Base-by-base conservation (phyloP, 2,113 vertebrate genomes). In the Chascanopsetta lugubris region DNA sequence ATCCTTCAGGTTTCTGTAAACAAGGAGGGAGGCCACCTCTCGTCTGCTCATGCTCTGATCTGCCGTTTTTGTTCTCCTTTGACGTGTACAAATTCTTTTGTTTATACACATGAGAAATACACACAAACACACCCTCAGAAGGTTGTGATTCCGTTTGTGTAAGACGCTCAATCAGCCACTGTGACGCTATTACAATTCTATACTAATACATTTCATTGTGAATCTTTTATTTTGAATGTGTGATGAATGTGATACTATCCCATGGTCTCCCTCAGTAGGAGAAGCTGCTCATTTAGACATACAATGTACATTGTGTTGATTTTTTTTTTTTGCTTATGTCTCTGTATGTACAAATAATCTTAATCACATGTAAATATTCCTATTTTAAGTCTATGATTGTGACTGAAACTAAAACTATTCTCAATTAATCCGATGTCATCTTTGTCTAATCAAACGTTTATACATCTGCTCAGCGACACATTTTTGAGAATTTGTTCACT, bases 311-410 rank as follows among this genome's bases (percentile, higher is more conserved):
- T 65, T 75, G 66, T 80, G 66, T 66, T 67, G 48, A 38, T 38
- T 6, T 38, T 15, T 38, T 38, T 38, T 5, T 18, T 56, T n/a
- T 42, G 25, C 10, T 42, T 48, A 34, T 82, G 67, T 83, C 42
- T 82, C 53, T 83, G 57, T 77, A 27, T 77, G 47, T 84, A 56
- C 43, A 72, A 69, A 63, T 36, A 38, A 58, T 47, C 66, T 68
- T 15, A 46, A 49, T 63, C 68, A 57, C 30, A 62, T 69, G 65
- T 25, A 69, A 13, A 11, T 15, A 5, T 38, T 38, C 69, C 60
- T 75, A 59, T 66, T 67, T 61, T 17, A 72, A 70, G 32, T 51
- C 34, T 13, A 56, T 60, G 25, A 67, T 59, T 26, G 46, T 51
- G 49, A 69, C 54, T 76, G 61, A 57, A 69, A 58, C 66, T n/a